Evolutionary conservation across 2,113 vertebrate genomes (phyloP), one percentile per base, ranked within the genome.

Genomic region (Nothoprocta pentlandii): DNA sequence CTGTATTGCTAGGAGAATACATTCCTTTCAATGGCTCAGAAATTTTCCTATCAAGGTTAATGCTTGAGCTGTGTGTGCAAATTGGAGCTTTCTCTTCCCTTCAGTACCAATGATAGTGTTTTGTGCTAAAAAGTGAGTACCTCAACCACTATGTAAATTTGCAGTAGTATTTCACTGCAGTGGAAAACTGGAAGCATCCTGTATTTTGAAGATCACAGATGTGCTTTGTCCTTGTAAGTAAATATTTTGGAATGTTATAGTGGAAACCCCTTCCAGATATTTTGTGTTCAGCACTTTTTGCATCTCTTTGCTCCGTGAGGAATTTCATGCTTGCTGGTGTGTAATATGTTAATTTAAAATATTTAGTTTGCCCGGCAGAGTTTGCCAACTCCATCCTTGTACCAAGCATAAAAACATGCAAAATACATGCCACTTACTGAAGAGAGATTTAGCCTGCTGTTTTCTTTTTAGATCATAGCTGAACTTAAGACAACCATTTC

Each of bases 401-500:
- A 77, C 89, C 23, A 22, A 93, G 93, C 85, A 69, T 89, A 63
- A 95, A 96, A 96, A 92, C 93, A 66, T 96, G 87, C 95, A 81
- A 97, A 97, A 75, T 95, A 44, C 73, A 30, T 75, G 92, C 88
- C 63, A 95, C 74, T 85, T 39, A 15, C 83, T 41, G 83, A 89
- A 59, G 86, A 85, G 42, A 95, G 87, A 94, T 85, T 93, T 22
- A 93, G 78, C 92, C 16, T 96, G 96, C 96, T 96, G 90, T 96
- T 97, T 96, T 95, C 94, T 94, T 97, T 96, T 36, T 79, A 99
- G 99, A 96, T 98, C 81, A 98, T 99, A 91, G 97, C 98, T 17
- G 98, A 99, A 47, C 98, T 99, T 82, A 98, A 98, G 97, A 93
- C 97, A 23, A 98, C 97, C 41, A 87, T 98, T 70, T 98, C 98